These are phyloP conservation scores for Caenorhabditis angaria DNA, from an alignment of 2,888 invertebrate species.

Conservation along the genomic window DNA sequence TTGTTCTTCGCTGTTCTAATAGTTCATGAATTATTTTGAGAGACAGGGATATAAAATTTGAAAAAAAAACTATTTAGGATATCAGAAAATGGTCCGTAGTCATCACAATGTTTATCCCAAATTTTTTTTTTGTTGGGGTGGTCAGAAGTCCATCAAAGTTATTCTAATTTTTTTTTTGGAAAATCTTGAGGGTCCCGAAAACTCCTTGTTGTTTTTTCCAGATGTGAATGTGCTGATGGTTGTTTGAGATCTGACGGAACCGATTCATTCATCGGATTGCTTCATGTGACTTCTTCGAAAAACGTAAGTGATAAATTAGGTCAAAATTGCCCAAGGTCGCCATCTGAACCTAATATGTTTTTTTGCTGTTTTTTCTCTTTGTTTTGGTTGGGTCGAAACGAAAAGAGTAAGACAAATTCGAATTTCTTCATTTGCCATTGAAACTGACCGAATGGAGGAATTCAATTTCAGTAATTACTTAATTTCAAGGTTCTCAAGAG, in stretches of 20 bases:
- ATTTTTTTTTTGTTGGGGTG: too few species aligned
- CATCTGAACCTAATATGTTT: background rate
- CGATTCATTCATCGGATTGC: slow-evolving; percentile 58
- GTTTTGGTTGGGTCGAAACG: too few species aligned
- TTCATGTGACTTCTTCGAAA: slow-evolving; percentile 58
- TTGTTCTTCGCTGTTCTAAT: too few species aligned
- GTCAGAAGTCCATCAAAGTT: too few species aligned
- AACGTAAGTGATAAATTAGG: slow-evolving; percentile 49
- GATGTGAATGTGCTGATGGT: slow-evolving; percentile 58
- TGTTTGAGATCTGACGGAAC: slow-evolving; percentile 53
- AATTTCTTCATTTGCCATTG: slow-evolving; percentile 3
- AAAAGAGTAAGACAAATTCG: too few species aligned
- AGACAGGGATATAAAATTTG: background rate
- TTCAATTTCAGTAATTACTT: background rate
- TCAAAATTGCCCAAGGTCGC: too few species aligned
- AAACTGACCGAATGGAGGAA: background rate
- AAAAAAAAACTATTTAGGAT: too few species aligned
- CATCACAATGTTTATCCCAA: too few species aligned
- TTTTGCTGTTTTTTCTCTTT: background rate
- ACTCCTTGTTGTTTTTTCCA: slow-evolving; percentile 21
- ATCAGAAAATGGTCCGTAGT: too few species aligned
- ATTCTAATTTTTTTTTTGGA: too few species aligned
- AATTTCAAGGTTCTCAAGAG: background rate
- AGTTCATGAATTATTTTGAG: too few species aligned
- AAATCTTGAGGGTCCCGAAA: background rate